A percentile compares a stretch with the other conserved stretches of the same genome.
Conservation (phyloP, 2,113 vertebrate genomes). For the Grus americana region DNA sequence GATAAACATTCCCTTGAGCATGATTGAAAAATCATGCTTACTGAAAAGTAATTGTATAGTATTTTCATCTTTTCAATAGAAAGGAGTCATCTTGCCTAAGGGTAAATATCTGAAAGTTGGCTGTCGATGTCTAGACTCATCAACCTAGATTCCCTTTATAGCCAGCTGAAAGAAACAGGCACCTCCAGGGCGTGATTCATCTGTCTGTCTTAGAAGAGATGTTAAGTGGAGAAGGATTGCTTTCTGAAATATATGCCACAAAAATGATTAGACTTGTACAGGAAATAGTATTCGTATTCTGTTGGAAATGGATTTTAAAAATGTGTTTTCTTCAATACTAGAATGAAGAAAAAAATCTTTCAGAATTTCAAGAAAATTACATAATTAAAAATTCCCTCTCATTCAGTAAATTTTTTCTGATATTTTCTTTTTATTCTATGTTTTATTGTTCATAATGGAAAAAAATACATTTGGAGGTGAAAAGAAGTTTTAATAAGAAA, state of each 20-base stretch:
- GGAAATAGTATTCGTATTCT: not conserved
- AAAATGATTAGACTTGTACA: not conserved
- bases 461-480: not conserved
- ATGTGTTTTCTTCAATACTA: not conserved
- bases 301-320: not conserved
- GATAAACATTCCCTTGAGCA: conserved; percentile 35
- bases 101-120: conserved; percentile 45
- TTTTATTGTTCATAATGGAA: not conserved
- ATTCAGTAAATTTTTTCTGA: not conserved
- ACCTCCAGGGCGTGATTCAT: conserved; percentile 67
- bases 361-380: not conserved
- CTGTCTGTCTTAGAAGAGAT: conserved; percentile 43
- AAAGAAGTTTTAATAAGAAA: not conserved
- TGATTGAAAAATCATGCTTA: not conserved
- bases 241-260: conserved; percentile 20
- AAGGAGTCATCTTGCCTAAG: conserved; percentile 36
- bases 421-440: not conserved
- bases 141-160: conserved; percentile 69
- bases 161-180: conserved; percentile 57
- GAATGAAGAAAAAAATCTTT: not conserved
- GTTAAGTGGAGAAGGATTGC: conserved; percentile 15
- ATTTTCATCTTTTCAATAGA: conserved; percentile 41
- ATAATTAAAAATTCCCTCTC: not conserved
- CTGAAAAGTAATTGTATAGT: conserved; percentile 41
- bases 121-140: conserved; percentile 66